These are phyloP conservation scores for Antheraea pernyi DNA, from an alignment of 1,140 invertebrate genomes.

Conservation along the genomic window DNA sequence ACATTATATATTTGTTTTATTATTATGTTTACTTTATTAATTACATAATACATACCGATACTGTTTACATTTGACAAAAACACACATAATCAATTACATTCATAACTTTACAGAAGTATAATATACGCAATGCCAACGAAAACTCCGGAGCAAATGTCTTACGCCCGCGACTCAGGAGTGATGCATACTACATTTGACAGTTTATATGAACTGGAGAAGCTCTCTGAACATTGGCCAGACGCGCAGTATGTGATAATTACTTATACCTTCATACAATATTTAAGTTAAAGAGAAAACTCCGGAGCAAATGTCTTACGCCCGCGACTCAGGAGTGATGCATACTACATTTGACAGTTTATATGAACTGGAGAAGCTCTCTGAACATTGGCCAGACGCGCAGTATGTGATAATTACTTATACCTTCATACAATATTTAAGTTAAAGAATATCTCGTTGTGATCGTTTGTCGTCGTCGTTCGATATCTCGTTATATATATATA, in stretches of 20 bases:
- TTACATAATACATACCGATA: no score
- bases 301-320: slow-evolving; percentile 13
- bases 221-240: slow-evolving; percentile 13
- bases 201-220: slow-evolving; percentile 12
- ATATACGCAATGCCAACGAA: slow-evolving; percentile 13
- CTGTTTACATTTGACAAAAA: no score
- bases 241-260: slow-evolving; percentile 7
- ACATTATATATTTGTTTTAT: no score
- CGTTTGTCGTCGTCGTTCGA: no score
- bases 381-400: slow-evolving; percentile 15
- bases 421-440: neutral
- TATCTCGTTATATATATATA: no score
- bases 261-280: neutral
- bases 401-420: neutral
- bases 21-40: no score
- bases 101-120: slow-evolving; percentile 1
- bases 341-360: slow-evolving; percentile 12
- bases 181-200: slow-evolving; percentile 12
- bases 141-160: slow-evolving; percentile 13
- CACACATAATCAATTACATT: no score
- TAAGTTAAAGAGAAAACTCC: neutral
- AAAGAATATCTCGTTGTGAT: no score
- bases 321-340: neutral
- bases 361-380: slow-evolving; percentile 11
- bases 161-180: slow-evolving; percentile 6